Conservation (phyloP, 2,888 invertebrate species). For the Morpho achilles region DNA sequence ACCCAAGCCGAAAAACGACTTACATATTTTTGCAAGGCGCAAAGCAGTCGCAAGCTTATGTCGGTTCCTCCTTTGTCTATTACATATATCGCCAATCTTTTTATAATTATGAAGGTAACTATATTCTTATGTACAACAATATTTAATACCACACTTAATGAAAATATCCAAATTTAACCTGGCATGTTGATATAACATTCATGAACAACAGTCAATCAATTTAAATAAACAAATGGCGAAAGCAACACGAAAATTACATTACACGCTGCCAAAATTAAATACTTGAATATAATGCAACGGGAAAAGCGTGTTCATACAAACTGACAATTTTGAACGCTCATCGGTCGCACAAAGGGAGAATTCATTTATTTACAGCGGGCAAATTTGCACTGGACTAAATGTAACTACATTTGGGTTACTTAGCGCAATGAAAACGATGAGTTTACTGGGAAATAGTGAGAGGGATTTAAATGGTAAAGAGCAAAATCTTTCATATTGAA, state of each 20-base stretch:
- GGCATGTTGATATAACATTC: too few species aligned
- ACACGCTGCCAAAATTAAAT: constrained; percentile 12
- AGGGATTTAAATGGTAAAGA: not conserved
- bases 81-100: too few species aligned
- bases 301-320: constrained; percentile 5
- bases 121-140: too few species aligned
- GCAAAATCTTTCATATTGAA: too few species aligned
- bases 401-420: constrained; percentile 4
- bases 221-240: constrained; percentile 9
- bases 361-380: constrained; percentile 15
- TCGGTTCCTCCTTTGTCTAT: too few species aligned
- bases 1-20: too few species aligned
- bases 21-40: too few species aligned
- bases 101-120: too few species aligned
- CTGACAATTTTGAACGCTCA: constrained; percentile 15
- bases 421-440: not conserved
- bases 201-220: constrained; percentile 3
- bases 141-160: too few species aligned
- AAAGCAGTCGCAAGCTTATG: too few species aligned
- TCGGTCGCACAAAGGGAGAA: constrained; percentile 16
- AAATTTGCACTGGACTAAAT: constrained; percentile 3
- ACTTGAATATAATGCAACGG: constrained; percentile 2
- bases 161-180: too few species aligned
- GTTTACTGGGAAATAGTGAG: not conserved
- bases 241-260: constrained; percentile 11